Base-by-base conservation (phyloP, 2,113 vertebrate species). In the Helogale parvula region DNA sequence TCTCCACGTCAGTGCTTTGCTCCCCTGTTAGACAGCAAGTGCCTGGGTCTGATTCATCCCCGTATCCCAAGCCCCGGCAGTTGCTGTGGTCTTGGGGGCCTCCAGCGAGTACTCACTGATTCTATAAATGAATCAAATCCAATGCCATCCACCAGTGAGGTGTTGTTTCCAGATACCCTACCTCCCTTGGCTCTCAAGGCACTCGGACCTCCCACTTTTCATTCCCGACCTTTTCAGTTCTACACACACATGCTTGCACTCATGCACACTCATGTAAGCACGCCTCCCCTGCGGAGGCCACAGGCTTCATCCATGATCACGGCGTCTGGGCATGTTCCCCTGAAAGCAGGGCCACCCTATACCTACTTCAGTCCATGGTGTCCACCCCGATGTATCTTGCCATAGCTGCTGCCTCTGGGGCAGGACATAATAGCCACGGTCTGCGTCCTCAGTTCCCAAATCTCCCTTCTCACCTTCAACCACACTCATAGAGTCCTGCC, bases 221-320 rank as follows among this genome's bases (percentile, higher is more conserved):
- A 31, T 77, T 81, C 84, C n/a, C 63, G 29, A 72, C 10, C 41
- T 74, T 57, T 72, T 41, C 31, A 31, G 15, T 63, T 68, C 45
- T 65, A 21, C 68, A 41, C 33, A 69, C 31, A 69, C 19, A 27
- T 1, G 10, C 52, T 21, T 65, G 29, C 19, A 27, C 16, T 2
- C 13, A 2, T 25, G 23, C 33, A 63, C 11, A 52, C 50, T 71
- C 47, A 33, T 10, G 21, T 15, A 77, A 41, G 63, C 29, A 45
- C 68, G 31, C 41, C 12, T 76, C 31, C 6, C 21, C 45, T 16
- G 23, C 3, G 15, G 82, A 65, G 27, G 31, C 57, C 66, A 65
- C 9, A 12, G 7, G 33, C 9, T 63, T 84, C 54, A 41, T 29
- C 4, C 5, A 19, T 0, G 0, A 17, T n/a, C 10, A 45, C 25